Conservation (phyloP, 2,888 invertebrate genomes). For the Periphyllus acericola region DNA sequence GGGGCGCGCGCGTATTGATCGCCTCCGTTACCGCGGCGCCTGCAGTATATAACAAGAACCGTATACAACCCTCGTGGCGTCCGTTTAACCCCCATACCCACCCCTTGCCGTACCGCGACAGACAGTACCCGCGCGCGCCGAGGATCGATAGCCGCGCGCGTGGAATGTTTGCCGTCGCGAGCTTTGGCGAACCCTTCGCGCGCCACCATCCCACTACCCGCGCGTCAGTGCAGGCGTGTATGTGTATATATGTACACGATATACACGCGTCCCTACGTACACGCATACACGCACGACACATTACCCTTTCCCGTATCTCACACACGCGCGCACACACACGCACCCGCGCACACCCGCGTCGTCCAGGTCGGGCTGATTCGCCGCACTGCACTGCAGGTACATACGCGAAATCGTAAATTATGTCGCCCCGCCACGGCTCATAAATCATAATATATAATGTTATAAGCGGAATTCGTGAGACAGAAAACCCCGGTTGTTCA, state of each 20-base stretch:
- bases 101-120: background rate
- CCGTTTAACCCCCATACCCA: too few relatives aligned
- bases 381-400: too few relatives aligned
- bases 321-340: background rate
- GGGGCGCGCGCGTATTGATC: constrained; percentile 47
- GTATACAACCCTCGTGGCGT: constrained; percentile 9
- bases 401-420: background rate
- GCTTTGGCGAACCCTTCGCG: constrained; percentile 24
- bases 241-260: background rate
- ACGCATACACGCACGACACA: background rate
- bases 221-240: too few relatives aligned
- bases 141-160: constrained; percentile 22
- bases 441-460: too few relatives aligned
- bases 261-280: background rate
- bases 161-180: constrained; percentile 23
- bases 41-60: background rate
- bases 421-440: background rate
- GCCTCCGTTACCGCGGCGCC: constrained; percentile 17
- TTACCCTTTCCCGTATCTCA: too few relatives aligned
- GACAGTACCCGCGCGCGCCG: background rate
- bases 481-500: background rate
- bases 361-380: too few relatives aligned
- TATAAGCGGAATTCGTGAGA: background rate
- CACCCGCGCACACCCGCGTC: too few relatives aligned
- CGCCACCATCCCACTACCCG: background rate